These are phyloP conservation scores for Drosophila merina DNA, from an alignment of 2,888 invertebrate species.

Conservation along the genomic window DNA sequence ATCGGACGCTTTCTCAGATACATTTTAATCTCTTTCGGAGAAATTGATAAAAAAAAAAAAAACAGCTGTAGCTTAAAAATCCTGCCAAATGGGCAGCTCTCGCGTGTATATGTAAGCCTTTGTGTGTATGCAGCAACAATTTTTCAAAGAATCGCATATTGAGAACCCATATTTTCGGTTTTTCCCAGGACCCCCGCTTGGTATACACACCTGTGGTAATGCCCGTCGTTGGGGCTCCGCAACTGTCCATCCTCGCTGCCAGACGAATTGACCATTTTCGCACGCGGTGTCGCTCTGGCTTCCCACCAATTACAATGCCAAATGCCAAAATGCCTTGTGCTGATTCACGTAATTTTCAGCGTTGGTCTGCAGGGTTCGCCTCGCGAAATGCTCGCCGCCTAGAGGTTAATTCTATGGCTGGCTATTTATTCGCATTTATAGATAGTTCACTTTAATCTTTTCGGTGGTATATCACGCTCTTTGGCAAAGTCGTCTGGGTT, in stretches of 20 bases:
- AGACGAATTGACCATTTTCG: conserved; percentile 77
- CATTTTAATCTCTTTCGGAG: too few relatives aligned
- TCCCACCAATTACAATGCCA: conserved; percentile 28
- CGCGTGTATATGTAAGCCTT: conserved; percentile 33
- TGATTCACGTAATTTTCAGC: conserved; percentile 47
- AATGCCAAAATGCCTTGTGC: conserved; percentile 14
- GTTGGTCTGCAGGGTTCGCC: conserved; percentile 12
- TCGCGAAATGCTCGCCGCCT: conserved; percentile 11
- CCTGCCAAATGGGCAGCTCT: conserved; percentile 27
- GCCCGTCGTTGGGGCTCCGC: conserved; percentile 87
- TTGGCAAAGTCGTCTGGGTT: conserved; percentile 17
- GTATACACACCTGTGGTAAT: conserved; percentile 85
- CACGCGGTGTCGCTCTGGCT: conserved; percentile 6
- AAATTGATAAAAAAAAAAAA: not conserved
- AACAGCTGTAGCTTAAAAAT: conserved; percentile 11
- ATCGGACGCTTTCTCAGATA: too few relatives aligned
- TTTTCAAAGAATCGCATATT: conserved; percentile 59
- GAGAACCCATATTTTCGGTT: conserved; percentile 18
- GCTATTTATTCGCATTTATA: conserved; percentile 52
- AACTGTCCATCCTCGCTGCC: conserved; percentile 93
- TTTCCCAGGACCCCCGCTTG: conserved; percentile 27
- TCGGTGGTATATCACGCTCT: conserved; percentile 58
- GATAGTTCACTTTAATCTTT: conserved; percentile 40
- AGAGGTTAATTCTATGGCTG: conserved; percentile 32
- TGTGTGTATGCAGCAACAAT: conserved; percentile 77